Evolutionary conservation across 2,888 invertebrate genomes (phyloP), one percentile per base, ranked within the genome.

Genomic region (Chrysolina oricalcia): DNA sequence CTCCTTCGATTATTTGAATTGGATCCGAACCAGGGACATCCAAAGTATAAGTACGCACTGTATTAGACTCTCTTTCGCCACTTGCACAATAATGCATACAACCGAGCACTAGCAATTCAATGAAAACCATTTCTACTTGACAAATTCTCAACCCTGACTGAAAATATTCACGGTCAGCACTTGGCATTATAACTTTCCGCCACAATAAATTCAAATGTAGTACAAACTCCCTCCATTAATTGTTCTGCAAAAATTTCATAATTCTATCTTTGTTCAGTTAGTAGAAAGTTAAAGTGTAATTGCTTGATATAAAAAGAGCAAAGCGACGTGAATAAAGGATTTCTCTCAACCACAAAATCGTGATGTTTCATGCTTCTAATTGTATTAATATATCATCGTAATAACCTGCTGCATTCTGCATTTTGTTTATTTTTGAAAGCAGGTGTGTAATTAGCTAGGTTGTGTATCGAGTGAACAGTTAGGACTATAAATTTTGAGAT

Each of bases 1-100:
- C 88, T 35, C 90, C 90, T 86, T 92, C 92, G 74, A 92, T 89
- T 40, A 92, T 91, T 1, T 91, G 90, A 21, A 92, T 91, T 0
- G 92, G 91, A 63, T 83, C 80, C 40, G 91, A 90, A 76, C 91
- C 91, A 0, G 91, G 92, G 62, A 92, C 91, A 73, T 91, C 89
- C 56, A 92, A 81, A 83, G 91, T 89, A 83, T 91, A 92, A 0
- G 90, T 89, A 79, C 90, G 91, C 19, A 90, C 88, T 81, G 86
- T 83, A 15, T 80, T 80, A 15, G 79, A 74, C 48, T 78, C 78
- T 73, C 50, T 64, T 73, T 68, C 69, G 17, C 21, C 76, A 69
- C 72, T 56, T 40, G 11, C 53, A 63, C 68, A 40, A 48, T 17
- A 67, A 40, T 35, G 3, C 35, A 70, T 66, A 66, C 72, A 64